phyloP scores from a whole-genome alignment of 2,797 vertebrate species.

The Cirrhinus molitorella region DNA sequence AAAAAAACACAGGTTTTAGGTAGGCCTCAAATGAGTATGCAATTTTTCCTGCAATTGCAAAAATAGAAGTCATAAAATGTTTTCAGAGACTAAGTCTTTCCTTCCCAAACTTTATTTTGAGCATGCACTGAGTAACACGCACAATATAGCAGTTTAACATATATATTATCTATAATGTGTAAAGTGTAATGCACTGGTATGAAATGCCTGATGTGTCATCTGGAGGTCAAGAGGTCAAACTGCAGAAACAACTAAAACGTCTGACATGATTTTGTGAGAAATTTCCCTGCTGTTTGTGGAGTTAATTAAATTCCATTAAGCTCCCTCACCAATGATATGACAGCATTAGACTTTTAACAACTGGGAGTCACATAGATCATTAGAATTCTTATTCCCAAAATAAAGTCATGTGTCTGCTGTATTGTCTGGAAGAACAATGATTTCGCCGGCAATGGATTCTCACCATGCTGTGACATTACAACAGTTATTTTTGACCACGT shows the following conservation, averaged over 20 bases:
- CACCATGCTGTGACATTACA: conserved; percentile 61
- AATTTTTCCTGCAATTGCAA: conserved; percentile 46
- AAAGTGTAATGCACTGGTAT: neutral
- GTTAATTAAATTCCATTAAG: conserved; percentile 51
- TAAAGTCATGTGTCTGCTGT: conserved; percentile 53
- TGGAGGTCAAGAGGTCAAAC: conserved; percentile 43
- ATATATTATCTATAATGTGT: conserved; percentile 28
- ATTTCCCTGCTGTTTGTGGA: conserved; percentile 16
- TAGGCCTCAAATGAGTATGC: neutral
- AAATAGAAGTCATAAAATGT: conserved; percentile 10
- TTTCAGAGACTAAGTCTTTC: neutral
- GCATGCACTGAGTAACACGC: neutral
- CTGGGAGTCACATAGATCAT: conserved; percentile 48
- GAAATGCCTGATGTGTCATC: neutral
- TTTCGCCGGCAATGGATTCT: conserved; percentile 50
- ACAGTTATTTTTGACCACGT: conserved; percentile 21
- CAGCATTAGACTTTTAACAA: conserved; percentile 44
- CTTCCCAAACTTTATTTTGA: neutral
- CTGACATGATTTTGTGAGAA: conserved; percentile 37
- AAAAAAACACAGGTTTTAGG: neutral
- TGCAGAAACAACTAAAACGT: conserved; percentile 35
- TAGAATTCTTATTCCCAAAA: conserved; percentile 57
- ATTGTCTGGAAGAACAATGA: conserved; percentile 60
- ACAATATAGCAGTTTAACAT: neutral
- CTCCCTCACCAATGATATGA: conserved; percentile 27